Conservation (phyloP, 2,888 invertebrate species). For the Cerastoderma edule region DNA sequence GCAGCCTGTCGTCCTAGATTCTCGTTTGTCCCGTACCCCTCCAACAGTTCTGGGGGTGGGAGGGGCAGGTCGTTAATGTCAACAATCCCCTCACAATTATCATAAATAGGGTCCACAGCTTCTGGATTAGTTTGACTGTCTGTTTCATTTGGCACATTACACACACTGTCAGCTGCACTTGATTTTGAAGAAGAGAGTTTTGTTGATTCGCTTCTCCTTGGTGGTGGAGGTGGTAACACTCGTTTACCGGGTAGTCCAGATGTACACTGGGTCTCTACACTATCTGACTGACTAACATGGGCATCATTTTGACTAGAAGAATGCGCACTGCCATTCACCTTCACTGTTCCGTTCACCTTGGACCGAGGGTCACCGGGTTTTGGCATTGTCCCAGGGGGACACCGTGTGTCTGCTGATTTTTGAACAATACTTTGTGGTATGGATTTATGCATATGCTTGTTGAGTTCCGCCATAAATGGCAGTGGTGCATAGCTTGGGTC, state of each 20-base stretch:
- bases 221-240: slow-evolving; percentile 75
- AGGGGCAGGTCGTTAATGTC: slow-evolving; percentile 80
- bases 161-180: slow-evolving; percentile 32
- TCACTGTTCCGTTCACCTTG: slow-evolving; percentile 38
- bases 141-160: slow-evolving; percentile 57
- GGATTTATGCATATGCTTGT: slow-evolving; percentile 56
- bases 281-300: slow-evolving; percentile 12
- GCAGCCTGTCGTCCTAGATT: slow-evolving; percentile 40
- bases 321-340: slow-evolving; percentile 12
- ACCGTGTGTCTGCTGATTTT: slow-evolving; percentile 28
- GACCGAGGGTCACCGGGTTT: slow-evolving; percentile 60
- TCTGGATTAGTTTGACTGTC: slow-evolving; percentile 17
- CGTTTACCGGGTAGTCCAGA: slow-evolving; percentile 5
- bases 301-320: slow-evolving; percentile 27
- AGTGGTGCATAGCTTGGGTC: slow-evolving; percentile 65
- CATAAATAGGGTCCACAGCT: slow-evolving; percentile 67
- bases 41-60: slow-evolving; percentile 80
- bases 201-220: slow-evolving; percentile 76
- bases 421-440: slow-evolving; percentile 19
- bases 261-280: slow-evolving; percentile 12
- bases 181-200: slow-evolving; percentile 66
- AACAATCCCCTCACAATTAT: slow-evolving; percentile 75
- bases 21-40: slow-evolving; percentile 61
- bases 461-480: slow-evolving; percentile 75
- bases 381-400: slow-evolving; percentile 64